phyloP scores from a whole-genome alignment of 1,140 invertebrate genomes.

The Aplysia californica region DNA sequence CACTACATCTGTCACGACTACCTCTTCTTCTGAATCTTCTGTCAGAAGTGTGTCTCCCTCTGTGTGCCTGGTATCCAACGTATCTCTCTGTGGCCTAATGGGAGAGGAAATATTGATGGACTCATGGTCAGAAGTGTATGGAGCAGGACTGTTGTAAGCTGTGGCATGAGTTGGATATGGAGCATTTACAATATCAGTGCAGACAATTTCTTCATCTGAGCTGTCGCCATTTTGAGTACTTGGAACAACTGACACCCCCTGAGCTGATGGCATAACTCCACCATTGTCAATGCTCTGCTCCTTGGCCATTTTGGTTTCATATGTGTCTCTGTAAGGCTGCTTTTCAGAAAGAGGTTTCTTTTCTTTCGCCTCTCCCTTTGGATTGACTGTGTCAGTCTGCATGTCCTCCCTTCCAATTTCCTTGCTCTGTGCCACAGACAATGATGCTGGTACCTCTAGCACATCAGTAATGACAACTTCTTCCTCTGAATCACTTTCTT shows the following conservation, averaged over 20 bases:
- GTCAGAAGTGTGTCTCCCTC: not conserved
- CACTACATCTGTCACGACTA: no score
- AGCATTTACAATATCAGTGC: not conserved
- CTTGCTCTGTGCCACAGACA: not conserved
- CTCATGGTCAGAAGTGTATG: no score
- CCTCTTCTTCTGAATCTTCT: no score
- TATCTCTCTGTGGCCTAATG: not conserved
- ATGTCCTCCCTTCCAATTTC: no score
- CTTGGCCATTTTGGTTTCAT: no score
- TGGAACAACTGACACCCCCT: not conserved
- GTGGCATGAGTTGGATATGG: not conserved
- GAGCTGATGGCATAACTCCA: no score
- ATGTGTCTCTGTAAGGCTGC: no score
- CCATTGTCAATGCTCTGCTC: no score
- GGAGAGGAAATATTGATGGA: not conserved
- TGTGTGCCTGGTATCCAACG: not conserved
- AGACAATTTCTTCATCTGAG: not conserved
- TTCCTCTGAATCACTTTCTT: constrained; percentile 1
- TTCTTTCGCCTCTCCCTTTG: no score
- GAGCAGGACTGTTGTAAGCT: no score
- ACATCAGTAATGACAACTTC: not conserved
- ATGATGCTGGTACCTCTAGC: not conserved
- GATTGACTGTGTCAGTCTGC: no score
- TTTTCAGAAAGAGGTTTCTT: no score
- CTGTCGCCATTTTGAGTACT: not conserved